Evolutionary conservation across 1,140 invertebrate genomes (phyloP).

Genomic region (Oedothorax gibbosus): DNA sequence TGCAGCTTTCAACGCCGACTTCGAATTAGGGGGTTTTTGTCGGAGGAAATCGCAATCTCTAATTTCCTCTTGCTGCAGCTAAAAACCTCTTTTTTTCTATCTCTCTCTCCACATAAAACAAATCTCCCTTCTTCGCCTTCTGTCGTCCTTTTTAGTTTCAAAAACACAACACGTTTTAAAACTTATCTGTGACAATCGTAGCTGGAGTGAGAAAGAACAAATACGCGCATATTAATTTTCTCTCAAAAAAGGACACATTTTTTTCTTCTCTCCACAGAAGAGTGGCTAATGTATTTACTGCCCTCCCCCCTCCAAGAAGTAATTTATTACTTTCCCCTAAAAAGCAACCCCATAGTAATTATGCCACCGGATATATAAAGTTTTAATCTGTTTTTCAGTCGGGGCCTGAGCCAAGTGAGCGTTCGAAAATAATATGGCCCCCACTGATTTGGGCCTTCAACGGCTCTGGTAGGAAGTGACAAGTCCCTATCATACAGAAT

Average conservation of each 20-base stretch:
- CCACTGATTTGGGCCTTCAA: conserved; percentile 20
- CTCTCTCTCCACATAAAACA: background rate
- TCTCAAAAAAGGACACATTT: conserved; percentile 43
- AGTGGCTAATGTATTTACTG: conserved; percentile 37
- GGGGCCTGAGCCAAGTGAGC: conserved; percentile 34
- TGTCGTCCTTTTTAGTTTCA: conserved; percentile 26
- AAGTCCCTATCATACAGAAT: conserved; percentile 49
- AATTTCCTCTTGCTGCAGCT: conserved; percentile 42
- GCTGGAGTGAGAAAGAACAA: conserved; percentile 26
- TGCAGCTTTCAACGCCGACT: conserved; percentile 3
- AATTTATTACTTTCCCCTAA: conserved; percentile 51
- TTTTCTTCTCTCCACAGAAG: conserved; percentile 1
- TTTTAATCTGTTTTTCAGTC: conserved; percentile 60
- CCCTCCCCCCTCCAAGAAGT: background rate
- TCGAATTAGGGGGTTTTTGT: conserved; percentile 48
- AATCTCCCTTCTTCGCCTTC: background rate
- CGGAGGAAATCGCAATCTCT: conserved; percentile 45
- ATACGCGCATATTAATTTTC: conserved; percentile 58
- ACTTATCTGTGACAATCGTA: conserved; percentile 57
- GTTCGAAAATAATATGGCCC: conserved; percentile 54
- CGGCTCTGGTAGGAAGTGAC: conserved; percentile 36
- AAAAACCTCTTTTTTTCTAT: background rate
- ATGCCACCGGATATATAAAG: conserved; percentile 52
- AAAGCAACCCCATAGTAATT: conserved; percentile 48
- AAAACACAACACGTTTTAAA: conserved; percentile 48